Conservation (phyloP, 2,888 invertebrate species). For the Rhamnusium bicolor region DNA sequence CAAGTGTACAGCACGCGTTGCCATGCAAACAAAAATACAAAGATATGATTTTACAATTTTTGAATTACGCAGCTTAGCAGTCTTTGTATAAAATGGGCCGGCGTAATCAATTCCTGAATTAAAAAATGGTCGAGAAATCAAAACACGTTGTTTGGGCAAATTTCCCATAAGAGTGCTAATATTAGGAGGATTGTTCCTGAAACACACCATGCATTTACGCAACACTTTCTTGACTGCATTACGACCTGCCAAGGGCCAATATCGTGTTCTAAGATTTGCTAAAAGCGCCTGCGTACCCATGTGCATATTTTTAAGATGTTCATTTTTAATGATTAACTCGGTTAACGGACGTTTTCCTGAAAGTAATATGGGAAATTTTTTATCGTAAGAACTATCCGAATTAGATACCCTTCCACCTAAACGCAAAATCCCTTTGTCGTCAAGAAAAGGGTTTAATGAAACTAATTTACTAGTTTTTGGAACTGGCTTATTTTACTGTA, state of each 20-base stretch:
- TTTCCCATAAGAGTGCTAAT: background rate
- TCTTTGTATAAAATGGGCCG: background rate
- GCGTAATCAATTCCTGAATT: background rate
- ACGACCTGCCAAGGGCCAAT: background rate
- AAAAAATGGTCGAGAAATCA: background rate
- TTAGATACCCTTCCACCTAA: conserved; percentile 7
- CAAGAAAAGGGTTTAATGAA: conserved; percentile 16
- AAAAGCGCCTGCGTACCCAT: background rate
- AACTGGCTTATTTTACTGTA: background rate
- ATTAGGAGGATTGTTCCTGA: background rate
- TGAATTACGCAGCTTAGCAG: background rate
- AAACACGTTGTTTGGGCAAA: background rate
- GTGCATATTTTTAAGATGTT: background rate
- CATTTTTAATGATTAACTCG: background rate
- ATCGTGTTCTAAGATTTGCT: background rate
- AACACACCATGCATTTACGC: background rate
- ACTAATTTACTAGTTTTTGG: conserved; percentile 1
- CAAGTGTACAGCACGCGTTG: background rate
- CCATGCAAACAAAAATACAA: background rate
- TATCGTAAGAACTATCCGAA: background rate
- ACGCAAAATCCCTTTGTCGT: background rate
- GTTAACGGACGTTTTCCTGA: background rate
- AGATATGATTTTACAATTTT: background rate
- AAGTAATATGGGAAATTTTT: background rate
- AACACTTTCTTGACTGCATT: background rate